Evolutionary conservation across 2,113 vertebrate genomes (phyloP).

Genomic region (Trochalopteron elliotii): DNA sequence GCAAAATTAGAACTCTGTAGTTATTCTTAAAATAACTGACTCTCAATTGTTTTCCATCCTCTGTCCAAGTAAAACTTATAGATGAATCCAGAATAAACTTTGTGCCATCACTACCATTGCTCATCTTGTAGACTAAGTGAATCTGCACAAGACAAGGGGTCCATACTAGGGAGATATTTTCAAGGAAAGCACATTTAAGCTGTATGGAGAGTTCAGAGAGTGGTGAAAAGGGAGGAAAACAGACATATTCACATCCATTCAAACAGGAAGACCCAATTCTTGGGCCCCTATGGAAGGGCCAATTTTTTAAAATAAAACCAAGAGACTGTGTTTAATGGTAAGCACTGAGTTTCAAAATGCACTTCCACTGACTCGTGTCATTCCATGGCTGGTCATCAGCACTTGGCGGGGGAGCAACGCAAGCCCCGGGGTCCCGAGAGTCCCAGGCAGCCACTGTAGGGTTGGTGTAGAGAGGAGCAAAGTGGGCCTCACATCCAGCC

Average conservation of each 20-base stretch:
- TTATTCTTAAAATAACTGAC: not conserved
- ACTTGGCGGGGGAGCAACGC: too few species aligned
- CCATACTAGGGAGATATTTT: not conserved
- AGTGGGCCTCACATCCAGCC: too few species aligned
- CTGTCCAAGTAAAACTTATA: not conserved
- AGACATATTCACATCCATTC: not conserved
- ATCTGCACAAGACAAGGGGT: not conserved
- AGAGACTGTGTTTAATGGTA: not conserved
- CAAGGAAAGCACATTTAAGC: not conserved
- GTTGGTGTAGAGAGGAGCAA: too few species aligned
- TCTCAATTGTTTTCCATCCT: not conserved
- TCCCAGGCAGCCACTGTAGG: too few species aligned
- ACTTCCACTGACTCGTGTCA: not conserved
- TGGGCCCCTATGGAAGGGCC: not conserved
- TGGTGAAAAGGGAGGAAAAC: not conserved
- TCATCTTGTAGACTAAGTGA: slow-evolving; percentile 20
- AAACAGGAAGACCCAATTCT: slow-evolving; percentile 25
- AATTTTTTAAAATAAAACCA: not conserved
- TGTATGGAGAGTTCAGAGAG: not conserved
- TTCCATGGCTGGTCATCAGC: too few species aligned
- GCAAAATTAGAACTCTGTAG: not conserved
- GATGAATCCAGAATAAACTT: slow-evolving; percentile 14
- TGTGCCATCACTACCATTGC: not conserved
- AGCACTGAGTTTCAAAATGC: not conserved
- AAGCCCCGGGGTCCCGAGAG: too few species aligned